phyloP scores from a whole-genome alignment of 30 jellyfish, hydroid and myxozoan species.

The Cassiopea xamachana region DNA sequence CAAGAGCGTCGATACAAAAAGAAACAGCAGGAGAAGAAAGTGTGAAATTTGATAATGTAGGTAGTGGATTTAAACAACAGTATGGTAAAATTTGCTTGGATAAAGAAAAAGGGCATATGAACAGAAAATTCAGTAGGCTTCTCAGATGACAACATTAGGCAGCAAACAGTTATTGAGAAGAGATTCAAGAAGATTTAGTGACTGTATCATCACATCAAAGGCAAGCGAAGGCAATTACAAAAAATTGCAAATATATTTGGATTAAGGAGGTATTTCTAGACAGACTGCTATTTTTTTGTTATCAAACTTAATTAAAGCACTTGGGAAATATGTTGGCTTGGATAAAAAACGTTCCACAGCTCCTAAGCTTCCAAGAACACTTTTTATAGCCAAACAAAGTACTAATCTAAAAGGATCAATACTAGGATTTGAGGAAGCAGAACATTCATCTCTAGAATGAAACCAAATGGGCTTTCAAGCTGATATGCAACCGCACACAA shows the following conservation, averaged over 20 bases:
- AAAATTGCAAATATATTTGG: slow-evolving; percentile 3
- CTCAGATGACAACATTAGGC: not conserved
- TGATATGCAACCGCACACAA: slow-evolving; percentile 2
- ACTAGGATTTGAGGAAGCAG: slow-evolving; percentile 8
- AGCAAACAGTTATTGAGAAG: not conserved
- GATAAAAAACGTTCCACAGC: not conserved
- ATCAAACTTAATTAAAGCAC: not conserved
- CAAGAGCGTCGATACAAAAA: no score
- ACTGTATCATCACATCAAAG: not conserved
- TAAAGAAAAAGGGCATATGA: not conserved
- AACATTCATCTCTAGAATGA: not conserved
- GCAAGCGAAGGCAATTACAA: not conserved
- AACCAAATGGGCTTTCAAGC: slow-evolving; percentile 11
- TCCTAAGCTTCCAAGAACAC: slow-evolving; percentile 22
- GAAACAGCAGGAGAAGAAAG: no score
- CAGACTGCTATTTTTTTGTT: slow-evolving; percentile 14
- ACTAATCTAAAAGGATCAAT: slow-evolving; percentile 5
- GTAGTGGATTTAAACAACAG: no score
- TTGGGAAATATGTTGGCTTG: not conserved
- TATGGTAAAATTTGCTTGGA: not conserved
- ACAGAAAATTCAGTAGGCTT: not conserved
- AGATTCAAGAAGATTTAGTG: not conserved
- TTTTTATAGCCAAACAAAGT: slow-evolving; percentile 11
- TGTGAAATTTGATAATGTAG: no score
- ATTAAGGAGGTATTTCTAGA: not conserved